A percentile compares a stretch with the other conserved stretches of the same genome.
Conservation (phyloP, 1,140 invertebrate species). For the Druon quercuslanigerum region DNA sequence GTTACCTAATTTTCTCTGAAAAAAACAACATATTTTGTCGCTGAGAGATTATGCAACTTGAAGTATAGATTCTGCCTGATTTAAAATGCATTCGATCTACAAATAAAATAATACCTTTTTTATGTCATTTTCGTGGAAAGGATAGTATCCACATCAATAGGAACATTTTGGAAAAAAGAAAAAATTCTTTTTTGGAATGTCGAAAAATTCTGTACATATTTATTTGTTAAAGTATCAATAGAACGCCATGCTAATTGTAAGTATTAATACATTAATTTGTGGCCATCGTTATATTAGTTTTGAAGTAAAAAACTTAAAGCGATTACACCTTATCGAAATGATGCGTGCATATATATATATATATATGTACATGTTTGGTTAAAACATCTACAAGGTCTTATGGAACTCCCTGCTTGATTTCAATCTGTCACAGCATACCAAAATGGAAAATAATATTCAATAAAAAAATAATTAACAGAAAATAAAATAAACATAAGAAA, state of each 20-base stretch:
- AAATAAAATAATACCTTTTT: too few species aligned
- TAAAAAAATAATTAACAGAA: slow-evolving; percentile 51
- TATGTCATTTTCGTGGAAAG: too few species aligned
- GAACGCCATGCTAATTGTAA: background rate
- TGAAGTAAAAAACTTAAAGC: background rate
- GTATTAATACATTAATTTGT: background rate
- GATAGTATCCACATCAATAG: too few species aligned
- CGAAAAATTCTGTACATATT: slow-evolving; percentile 41
- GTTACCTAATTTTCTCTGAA: too few species aligned
- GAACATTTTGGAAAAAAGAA: too few species aligned
- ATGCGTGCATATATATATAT: too few species aligned
- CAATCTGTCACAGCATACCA: background rate
- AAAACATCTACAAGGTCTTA: background rate
- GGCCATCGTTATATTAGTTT: background rate
- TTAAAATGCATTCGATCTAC: too few species aligned
- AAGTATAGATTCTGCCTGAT: too few species aligned
- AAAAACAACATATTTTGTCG: too few species aligned
- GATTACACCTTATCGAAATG: too few species aligned
- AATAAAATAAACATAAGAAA: slow-evolving; percentile 58
- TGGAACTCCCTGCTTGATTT: background rate
- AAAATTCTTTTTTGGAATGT: too few species aligned
- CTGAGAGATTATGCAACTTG: too few species aligned
- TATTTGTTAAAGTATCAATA: slow-evolving; percentile 36
- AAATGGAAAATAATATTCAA: slow-evolving; percentile 34
- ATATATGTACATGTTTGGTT: background rate